These are phyloP conservation scores for Chascanopsetta lugubris DNA, from an alignment of 2,113 vertebrate species.

Conservation along the genomic window DNA sequence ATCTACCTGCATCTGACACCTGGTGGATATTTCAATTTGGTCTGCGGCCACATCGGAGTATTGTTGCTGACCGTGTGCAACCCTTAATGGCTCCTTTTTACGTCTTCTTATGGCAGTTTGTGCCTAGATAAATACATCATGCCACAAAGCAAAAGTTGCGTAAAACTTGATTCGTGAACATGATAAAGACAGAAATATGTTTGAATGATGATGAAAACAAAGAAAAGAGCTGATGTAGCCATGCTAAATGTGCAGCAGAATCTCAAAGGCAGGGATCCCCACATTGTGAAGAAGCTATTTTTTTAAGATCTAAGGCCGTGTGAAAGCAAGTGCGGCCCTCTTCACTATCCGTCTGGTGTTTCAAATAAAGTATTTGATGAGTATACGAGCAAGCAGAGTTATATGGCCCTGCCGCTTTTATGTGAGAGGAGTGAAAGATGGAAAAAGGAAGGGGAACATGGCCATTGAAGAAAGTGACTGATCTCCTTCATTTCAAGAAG, in stretches of 20 bases:
- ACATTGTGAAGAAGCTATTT: background rate
- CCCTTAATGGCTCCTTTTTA: background rate
- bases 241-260: background rate
- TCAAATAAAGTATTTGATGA: background rate
- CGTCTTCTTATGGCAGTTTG: background rate
- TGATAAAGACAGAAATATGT: too few relatives aligned
- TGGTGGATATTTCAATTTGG: background rate
- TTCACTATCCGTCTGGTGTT: background rate
- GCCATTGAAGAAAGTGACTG: conserved; percentile 69
- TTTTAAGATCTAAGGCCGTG: too few relatives aligned
- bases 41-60: background rate
- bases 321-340: background rate
- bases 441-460: conserved; percentile 14
- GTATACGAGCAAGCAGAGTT: conserved; percentile 14
- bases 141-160: background rate
- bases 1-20: background rate
- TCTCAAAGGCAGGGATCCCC: background rate
- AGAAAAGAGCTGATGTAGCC: too few relatives aligned
- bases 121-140: background rate
- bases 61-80: background rate
- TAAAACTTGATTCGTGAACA: too few relatives aligned
- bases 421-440: background rate
- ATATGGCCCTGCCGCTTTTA: conserved; percentile 8
- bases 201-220: too few relatives aligned
- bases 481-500: conserved; percentile 78